Base-by-base conservation (phyloP, 2,797 vertebrate species). In the Neosalanx taihuensis region DNA sequence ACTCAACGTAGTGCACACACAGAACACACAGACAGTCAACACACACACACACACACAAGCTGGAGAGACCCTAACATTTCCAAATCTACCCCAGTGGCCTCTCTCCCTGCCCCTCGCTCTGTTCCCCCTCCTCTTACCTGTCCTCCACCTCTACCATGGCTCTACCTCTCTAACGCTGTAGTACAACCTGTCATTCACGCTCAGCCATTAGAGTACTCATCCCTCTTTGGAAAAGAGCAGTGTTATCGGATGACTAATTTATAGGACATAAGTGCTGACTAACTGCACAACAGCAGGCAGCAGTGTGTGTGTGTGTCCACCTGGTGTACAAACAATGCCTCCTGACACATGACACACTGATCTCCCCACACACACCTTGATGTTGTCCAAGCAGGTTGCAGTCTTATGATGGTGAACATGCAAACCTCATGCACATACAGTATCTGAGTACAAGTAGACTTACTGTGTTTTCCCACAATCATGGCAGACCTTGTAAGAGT, bases 281-380 rank as follows among this genome's bases (percentile, higher is more conserved):
- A 26, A 61, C 10, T 9, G 59, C 23, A 26, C 23, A 61, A 12
- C 59, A 61, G 59, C 23, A 3, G 26, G 20, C 23, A 9, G 86
- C 83, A 86, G 75, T 84, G 86, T 86, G 81, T 71, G 77, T 66
- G 74, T 78, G 78, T 84, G 71, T 80, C 83, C 79, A 78, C 77
- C 75, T 77, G 79, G 4, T 69, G 68, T 71, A 74, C n/a, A 37
- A 33, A 17, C 64, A 49, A 9, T 10, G 37, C 18, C 12, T 35
- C 30, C 31, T 10, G 23, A 15, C 31, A 37, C 30, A 29, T 29
- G 23, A 65, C 63, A 49, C 33, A 20, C 33, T n/a, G 35, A 9
- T 12, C 31, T 4, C 17, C 6, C n/a, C 1, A 15, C 29, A 33
- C 61, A 63, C 61, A 63, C 60, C 26, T 13, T 46, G 51, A n/a